Evolutionary conservation across 2,797 vertebrate species (phyloP).

Genomic region (Chrosomus eos): DNA sequence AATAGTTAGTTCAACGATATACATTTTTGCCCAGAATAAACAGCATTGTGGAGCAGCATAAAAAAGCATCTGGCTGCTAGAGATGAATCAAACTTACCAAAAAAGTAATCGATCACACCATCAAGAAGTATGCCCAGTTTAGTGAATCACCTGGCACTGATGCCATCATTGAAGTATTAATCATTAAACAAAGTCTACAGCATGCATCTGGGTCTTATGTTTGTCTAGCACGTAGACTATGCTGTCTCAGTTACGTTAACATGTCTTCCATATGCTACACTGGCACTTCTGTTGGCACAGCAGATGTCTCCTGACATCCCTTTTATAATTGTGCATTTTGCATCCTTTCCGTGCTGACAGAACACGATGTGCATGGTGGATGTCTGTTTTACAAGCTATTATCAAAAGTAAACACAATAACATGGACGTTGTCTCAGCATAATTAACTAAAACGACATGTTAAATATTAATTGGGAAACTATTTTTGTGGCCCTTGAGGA

Average conservation of each 20-base stretch:
- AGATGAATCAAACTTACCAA: background rate
- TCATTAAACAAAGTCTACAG: background rate
- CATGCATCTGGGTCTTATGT: conserved; percentile 39
- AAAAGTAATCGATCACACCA: background rate
- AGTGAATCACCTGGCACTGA: background rate
- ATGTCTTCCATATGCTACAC: conserved; percentile 71
- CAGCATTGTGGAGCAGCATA: background rate
- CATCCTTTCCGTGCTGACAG: conserved; percentile 6
- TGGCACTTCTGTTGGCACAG: conserved; percentile 71
- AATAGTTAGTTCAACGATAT: background rate
- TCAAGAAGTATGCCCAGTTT: background rate
- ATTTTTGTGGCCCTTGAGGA: background rate
- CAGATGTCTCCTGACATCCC: conserved; percentile 68
- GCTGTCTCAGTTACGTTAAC: conserved; percentile 75
- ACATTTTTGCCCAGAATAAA: background rate
- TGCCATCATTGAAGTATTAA: background rate
- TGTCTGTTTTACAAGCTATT: conserved; percentile 19
- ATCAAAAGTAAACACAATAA: background rate
- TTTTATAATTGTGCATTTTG: conserved; percentile 65
- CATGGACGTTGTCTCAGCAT: background rate
- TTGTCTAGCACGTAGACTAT: conserved; percentile 71
- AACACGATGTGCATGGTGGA: background rate
- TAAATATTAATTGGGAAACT: background rate
- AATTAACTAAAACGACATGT: background rate
- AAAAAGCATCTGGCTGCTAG: background rate